Evolutionary conservation across 2,888 invertebrate genomes (phyloP).

Genomic region (Morpho deidamia): DNA sequence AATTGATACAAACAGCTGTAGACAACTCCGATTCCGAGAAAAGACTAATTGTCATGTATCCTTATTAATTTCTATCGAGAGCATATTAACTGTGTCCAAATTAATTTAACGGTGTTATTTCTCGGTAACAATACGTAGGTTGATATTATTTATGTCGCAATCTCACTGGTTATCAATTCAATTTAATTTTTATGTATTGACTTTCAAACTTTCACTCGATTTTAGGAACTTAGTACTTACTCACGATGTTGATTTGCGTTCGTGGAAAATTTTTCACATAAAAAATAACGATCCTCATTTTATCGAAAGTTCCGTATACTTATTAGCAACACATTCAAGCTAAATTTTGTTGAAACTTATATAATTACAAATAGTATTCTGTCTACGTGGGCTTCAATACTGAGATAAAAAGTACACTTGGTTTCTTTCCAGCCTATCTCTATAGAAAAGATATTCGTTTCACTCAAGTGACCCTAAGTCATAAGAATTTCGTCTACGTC

Average conservation of each 20-base stretch:
- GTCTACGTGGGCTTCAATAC: too few relatives aligned
- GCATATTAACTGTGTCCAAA: slow-evolving; percentile 17
- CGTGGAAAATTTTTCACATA: background rate
- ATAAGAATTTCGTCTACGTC: too few relatives aligned
- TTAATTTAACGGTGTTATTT: slow-evolving; percentile 25
- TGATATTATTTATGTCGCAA: slow-evolving; percentile 44
- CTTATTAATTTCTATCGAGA: slow-evolving; percentile 15
- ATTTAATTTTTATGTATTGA: slow-evolving; percentile 46
- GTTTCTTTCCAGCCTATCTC: too few relatives aligned
- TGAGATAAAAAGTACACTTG: too few relatives aligned
- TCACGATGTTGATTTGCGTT: slow-evolving; percentile 17
- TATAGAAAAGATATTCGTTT: too few relatives aligned
- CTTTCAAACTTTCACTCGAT: slow-evolving; percentile 50
- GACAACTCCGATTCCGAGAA: slow-evolving; percentile 5
- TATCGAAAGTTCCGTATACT: too few relatives aligned
- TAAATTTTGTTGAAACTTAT: background rate
- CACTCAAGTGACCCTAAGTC: too few relatives aligned
- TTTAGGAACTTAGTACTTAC: slow-evolving; percentile 36
- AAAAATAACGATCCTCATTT: background rate
- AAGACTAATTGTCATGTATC: slow-evolving; percentile 2
- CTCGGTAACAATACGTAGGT: slow-evolving; percentile 42
- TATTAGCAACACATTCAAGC: too few relatives aligned
- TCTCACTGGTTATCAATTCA: slow-evolving; percentile 45
- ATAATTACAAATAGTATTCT: background rate
- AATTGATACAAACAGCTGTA: background rate